Base-by-base conservation (phyloP, 2,888 invertebrate genomes). In the Parnassius smintheus region DNA sequence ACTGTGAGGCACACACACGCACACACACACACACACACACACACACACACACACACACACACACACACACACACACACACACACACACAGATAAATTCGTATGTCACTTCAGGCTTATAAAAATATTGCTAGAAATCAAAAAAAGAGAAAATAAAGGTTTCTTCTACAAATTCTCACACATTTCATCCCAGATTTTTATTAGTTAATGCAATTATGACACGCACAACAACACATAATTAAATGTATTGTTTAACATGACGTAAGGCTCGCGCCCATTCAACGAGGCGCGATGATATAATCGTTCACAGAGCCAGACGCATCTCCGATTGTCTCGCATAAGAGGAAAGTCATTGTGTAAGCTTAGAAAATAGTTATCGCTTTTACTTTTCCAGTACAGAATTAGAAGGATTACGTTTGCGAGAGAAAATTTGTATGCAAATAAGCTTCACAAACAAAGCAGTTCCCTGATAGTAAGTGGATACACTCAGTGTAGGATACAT, bases 261-360 rank as follows among this genome's bases (percentile, higher is more conserved):
- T 50, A 55, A 55, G 44, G 10, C 44, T 49, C 41, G 46, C 51
- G 45, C 59, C 59, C 61, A 58, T 58, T 22, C 12, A 54, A 42
- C 56, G 55, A 48, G 48, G 52, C 56, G 58, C 41, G 44, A n/a
- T 56, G 66, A 66, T 66, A 64, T 59, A 61, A 64, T 64, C 59
- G 53, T 62, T 66, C 64, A 49, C 66, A 66, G 50, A 42, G 44
- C 54, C 66, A 66, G 45, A 41, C 44, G 42, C 53, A 54, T 62
- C 56, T 55, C 62, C 62, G 54, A 59, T 59, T 57, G 62, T 58
- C 56, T 48, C 54, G 49, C 44, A 35, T 44, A 46, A 46, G 45
- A 67, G 57, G 68, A 68, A 66, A 66, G 66, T 65, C 45, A 57
- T 68, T 68, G 62, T 60, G 60, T 60, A 66, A 66, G 45, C 46